Evolutionary conservation across 2,797 vertebrate species (phyloP), one percentile per base, ranked within the genome.

Genomic region (Gastrophryne carolinensis): DNA sequence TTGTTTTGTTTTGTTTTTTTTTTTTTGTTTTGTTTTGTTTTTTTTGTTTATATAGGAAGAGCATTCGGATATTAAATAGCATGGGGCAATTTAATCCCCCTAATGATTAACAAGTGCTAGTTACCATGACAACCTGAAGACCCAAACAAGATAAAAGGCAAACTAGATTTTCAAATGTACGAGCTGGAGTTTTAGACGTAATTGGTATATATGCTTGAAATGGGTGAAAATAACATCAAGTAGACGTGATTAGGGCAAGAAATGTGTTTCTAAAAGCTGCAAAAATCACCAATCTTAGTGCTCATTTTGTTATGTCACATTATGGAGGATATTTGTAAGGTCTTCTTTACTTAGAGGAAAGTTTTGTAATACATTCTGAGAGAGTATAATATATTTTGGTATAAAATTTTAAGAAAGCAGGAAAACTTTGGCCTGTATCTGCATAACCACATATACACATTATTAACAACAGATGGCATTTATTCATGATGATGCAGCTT

Each of bases 91-190:
- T 75, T 75, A 70, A 69, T 57, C 29, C 39, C 58, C 54, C 11
- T 47, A 9, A 27, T 71, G 70, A 77, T 70, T 70, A 70, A 72
- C 32, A 19, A 17, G 37, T 4, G 53, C 27, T 17, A n/a, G 78
- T 79, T 61, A 60, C 67, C 35, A 75, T 79, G 27, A 72, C 32
- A 71, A 70, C 72, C 57, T 1, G 9, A 57, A 47, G 11, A 11
- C 26, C 78, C 50, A 64, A 71, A 70, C 66, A 75, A 74, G 72
- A 75, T 65, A 19, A 65, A 79, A 79, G 53, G 58, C 35, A 61
- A 70, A 70, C 15, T 52, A 50, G 56, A 52, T 68, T 54, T 52
- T 54, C 64, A 61, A 75, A 41, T 54, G 49, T 41, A 35, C 44
- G 7, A 27, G 58, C 26, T 64, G 58, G 66, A 70, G 57, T 64